phyloP scores from a whole-genome alignment of 2,888 invertebrate species.

The Polietes domitor region DNA sequence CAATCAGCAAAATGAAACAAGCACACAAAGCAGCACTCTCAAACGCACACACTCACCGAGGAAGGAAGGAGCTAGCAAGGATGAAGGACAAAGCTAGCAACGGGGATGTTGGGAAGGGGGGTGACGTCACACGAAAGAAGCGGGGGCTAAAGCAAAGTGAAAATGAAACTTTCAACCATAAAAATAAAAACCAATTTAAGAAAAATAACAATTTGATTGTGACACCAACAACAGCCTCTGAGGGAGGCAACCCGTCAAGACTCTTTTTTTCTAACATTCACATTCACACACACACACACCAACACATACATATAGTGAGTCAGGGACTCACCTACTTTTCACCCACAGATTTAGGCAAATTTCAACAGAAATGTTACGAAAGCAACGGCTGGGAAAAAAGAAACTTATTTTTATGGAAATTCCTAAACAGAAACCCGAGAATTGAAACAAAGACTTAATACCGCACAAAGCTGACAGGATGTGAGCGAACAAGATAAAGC shows the following conservation, averaged over 20 bases:
- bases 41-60: neutral
- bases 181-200: conserved; percentile 54
- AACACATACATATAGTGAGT: neutral
- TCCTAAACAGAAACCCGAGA: conserved; percentile 18
- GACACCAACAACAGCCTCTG: conserved; percentile 16
- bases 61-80: neutral
- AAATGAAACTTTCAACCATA: conserved; percentile 41
- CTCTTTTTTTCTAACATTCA: neutral
- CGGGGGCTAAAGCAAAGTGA: conserved; percentile 36
- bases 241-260: neutral
- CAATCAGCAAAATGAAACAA: conserved; percentile 23
- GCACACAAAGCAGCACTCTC: conserved; percentile 3
- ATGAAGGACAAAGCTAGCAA: neutral
- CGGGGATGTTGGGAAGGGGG: neutral
- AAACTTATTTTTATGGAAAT: conserved; percentile 25
- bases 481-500: neutral
- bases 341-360: conserved; percentile 18
- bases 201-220: conserved; percentile 49
- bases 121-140: neutral
- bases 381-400: neutral
- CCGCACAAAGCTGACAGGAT: conserved; percentile 14
- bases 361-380: neutral
- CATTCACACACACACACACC: neutral
- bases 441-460: conserved; percentile 14
- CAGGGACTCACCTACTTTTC: neutral